A percentile compares a stretch with the other conserved stretches of the same genome.
Conservation (phyloP, 2,797 vertebrate genomes). For the Clarias platycephalus region DNA sequence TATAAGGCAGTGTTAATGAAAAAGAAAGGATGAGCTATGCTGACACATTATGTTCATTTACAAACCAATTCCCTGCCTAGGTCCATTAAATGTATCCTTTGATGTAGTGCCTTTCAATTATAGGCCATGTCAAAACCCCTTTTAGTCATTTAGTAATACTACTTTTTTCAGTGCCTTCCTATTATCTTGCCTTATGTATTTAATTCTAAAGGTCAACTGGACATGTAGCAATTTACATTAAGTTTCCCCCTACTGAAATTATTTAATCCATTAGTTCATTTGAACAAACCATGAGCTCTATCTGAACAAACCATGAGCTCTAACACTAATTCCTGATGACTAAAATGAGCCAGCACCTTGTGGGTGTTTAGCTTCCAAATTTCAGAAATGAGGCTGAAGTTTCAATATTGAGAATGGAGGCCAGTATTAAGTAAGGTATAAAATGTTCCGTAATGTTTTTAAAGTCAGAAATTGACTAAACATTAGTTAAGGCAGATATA, state of each 20-base stretch:
- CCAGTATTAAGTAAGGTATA: neutral
- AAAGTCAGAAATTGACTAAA: neutral
- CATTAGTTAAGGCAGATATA: neutral
- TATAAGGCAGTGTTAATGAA: slow-evolving; percentile 10
- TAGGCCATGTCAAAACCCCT: slow-evolving; percentile 20
- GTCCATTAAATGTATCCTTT: slow-evolving; percentile 6
- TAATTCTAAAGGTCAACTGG: neutral
- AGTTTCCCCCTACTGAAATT: neutral
- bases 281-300: neutral
- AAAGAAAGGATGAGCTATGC: slow-evolving; percentile 6
- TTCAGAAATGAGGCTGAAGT: neutral
- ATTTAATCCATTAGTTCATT: neutral
- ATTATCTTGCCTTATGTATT: neutral
- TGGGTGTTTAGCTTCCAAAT: neutral
- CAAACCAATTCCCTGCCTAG: slow-evolving; percentile 17
- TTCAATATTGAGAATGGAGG: neutral
- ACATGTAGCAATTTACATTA: neutral
- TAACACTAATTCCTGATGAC: neutral
- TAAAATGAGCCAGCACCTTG: neutral
- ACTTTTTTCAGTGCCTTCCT: neutral
- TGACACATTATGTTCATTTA: slow-evolving; percentile 40
- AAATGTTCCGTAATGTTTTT: neutral
- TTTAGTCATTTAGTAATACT: slow-evolving; percentile 22
- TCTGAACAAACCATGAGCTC: neutral
- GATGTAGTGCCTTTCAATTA: slow-evolving; percentile 16